Conservation (phyloP, 2,797 vertebrate species). For the Xenops minutus region DNA sequence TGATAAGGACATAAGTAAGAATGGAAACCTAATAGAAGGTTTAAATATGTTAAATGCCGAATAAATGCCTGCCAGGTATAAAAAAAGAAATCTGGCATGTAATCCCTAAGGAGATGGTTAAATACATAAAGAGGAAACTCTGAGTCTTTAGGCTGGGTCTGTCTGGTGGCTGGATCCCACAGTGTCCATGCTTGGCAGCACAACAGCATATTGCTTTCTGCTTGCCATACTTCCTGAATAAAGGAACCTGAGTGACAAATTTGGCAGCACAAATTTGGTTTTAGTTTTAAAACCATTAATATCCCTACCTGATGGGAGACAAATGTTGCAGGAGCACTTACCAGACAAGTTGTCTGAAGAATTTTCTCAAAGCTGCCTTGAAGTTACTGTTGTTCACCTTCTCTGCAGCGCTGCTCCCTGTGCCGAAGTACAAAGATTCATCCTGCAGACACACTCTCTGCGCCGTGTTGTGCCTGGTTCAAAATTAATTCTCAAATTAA, state of each 20-base stretch:
- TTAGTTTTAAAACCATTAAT: not conserved
- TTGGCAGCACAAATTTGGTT: not conserved
- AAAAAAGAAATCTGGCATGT: not conserved
- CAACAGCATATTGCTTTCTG: not conserved
- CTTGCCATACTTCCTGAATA: not conserved
- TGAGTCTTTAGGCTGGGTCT: not conserved
- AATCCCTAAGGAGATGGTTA: not conserved
- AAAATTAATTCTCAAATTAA: not conserved
- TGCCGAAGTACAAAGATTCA: fast-evolving
- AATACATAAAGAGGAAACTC: not conserved
- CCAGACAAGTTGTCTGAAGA: not conserved
- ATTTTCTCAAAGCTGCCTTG: not conserved
- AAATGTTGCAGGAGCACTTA: not conserved
- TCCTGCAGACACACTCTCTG: not conserved
- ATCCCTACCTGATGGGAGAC: not conserved
- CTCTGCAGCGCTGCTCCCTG: not conserved
- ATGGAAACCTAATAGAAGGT: not conserved
- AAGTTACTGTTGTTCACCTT: not conserved
- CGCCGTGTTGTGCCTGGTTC: not conserved
- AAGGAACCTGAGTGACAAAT: not conserved
- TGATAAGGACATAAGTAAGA: not conserved
- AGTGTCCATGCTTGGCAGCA: not conserved
- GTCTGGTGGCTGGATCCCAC: not conserved
- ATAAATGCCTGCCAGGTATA: not conserved
- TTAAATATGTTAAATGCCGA: not conserved